Conservation (phyloP, 2,797 vertebrate species). For the Acestrorhynchus altus region DNA sequence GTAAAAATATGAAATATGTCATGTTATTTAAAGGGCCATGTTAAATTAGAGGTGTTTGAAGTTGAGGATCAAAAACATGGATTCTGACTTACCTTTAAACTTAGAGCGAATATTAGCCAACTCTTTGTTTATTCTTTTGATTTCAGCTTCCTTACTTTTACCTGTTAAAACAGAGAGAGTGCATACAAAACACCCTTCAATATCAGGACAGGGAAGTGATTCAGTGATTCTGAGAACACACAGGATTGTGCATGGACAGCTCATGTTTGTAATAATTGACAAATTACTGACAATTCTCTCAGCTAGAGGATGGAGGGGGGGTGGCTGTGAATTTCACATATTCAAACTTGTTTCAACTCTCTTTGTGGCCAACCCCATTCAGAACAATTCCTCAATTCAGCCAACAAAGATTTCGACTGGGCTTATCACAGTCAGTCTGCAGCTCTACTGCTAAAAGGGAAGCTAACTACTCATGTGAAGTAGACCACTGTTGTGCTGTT, state of each 20-base stretch:
- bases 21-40: too few species aligned
- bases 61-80: background rate
- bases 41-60: too few species aligned
- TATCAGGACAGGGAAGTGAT: too few species aligned
- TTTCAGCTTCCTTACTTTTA: constrained; percentile 94
- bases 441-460: background rate
- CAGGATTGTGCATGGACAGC: background rate
- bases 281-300: background rate
- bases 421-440: background rate
- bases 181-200: too few species aligned
- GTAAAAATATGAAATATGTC: too few species aligned
- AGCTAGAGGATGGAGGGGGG: background rate
- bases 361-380: too few species aligned
- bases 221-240: background rate
- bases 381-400: constrained; percentile 6
- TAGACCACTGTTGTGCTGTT: too few species aligned
- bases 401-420: background rate
- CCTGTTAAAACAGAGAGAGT: constrained; percentile 70
- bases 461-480: too few species aligned
- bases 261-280: background rate
- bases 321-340: background rate
- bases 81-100: constrained; percentile 75
- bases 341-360: background rate
- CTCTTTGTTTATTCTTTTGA: constrained; percentile 94
- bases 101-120: constrained; percentile 93